Conservation (phyloP, 1,140 invertebrate genomes). For the Zaprionus ornatus region DNA sequence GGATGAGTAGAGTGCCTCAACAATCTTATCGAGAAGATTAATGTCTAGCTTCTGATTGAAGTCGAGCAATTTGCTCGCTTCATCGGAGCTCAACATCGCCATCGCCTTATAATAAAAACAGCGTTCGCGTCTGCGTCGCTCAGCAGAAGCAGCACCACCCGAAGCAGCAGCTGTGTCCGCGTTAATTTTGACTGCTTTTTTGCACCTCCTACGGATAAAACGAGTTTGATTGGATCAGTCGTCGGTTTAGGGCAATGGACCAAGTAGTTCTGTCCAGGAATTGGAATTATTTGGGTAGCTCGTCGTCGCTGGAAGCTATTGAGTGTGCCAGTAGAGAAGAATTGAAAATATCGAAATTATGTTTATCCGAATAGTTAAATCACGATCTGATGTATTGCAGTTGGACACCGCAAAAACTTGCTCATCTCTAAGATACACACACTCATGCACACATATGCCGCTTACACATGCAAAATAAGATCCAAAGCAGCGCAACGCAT, state of each 20-base stretch:
- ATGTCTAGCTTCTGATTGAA: slow-evolving; percentile 99
- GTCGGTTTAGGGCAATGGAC: background rate
- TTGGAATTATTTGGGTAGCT: background rate
- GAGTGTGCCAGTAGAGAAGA: slow-evolving; percentile 22
- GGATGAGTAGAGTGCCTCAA: slow-evolving; percentile 96
- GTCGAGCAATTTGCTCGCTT: slow-evolving; percentile 95
- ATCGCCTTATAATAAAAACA: slow-evolving; percentile 80
- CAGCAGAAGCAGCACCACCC: slow-evolving; percentile 58
- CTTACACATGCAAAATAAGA: slow-evolving; percentile 55
- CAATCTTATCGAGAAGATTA: slow-evolving; percentile 96
- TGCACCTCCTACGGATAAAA: slow-evolving; percentile 59
- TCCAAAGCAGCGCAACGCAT: slow-evolving; percentile 53
- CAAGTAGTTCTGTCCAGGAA: slow-evolving; percentile 19
- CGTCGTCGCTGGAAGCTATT: slow-evolving; percentile 13
- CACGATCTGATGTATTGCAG: background rate
- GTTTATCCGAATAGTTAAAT: slow-evolving; percentile 38
- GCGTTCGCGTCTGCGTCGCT: slow-evolving; percentile 81
- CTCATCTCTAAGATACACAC: slow-evolving; percentile 41
- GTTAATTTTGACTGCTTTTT: slow-evolving; percentile 82
- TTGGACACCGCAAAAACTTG: slow-evolving; percentile 3
- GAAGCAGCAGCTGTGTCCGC: slow-evolving; percentile 68
- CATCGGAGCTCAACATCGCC: slow-evolving; percentile 88
- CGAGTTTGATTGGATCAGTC: slow-evolving; percentile 4
- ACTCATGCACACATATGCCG: slow-evolving; percentile 35
- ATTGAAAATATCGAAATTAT: slow-evolving; percentile 33